Base-by-base conservation (phyloP, 1,140 invertebrate genomes). In the Drosophila sp. region DNA sequence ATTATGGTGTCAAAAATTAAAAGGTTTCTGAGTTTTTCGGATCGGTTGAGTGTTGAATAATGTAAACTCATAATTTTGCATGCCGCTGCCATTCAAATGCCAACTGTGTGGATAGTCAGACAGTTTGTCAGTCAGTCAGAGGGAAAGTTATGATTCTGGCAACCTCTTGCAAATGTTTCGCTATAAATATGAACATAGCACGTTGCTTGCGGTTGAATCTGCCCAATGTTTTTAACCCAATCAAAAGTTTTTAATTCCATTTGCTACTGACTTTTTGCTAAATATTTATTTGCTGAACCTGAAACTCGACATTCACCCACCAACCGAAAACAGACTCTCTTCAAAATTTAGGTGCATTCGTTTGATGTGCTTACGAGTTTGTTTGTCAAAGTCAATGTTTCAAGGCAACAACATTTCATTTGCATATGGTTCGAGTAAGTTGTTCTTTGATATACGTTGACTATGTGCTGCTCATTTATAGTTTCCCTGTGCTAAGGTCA, bases 191-290 rank as follows among this genome's bases (percentile, higher is more conserved):
- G 1, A 2, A 21, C 4, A 21, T 65, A 62, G 46, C 61, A 48
- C 7, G 7, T 38, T 21, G 16, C 16, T 50, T 74, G 76, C 21
- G 58, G 79, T 82, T 34, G 32, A n/a, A n/a, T 57, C 46, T 14
- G 43, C 48, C 40, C 43, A 75, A 36, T 75, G 38, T 70, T 79
- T 65, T 72, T 45, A 61, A 61, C 63, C 63, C 65, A 83, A 84
- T 84, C 80, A 84, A 84, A 84, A 80, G 59, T 80, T 83, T 71
- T 62, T 73, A 64, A 80, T 84, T 70, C 61, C 64, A 80, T 84
- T 83, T 76, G 25, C 58, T 7, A 43, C 34, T 64, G 45, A 18
- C 58, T 29, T 57, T 54, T 58, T 43, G 36, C 11, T 13, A 40
- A 56, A 29, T 70, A 45, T 57, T 59, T 54, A 36, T 45, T 56